Conservation (phyloP, 2,888 invertebrate genomes). For the Galerucella pusilla region DNA sequence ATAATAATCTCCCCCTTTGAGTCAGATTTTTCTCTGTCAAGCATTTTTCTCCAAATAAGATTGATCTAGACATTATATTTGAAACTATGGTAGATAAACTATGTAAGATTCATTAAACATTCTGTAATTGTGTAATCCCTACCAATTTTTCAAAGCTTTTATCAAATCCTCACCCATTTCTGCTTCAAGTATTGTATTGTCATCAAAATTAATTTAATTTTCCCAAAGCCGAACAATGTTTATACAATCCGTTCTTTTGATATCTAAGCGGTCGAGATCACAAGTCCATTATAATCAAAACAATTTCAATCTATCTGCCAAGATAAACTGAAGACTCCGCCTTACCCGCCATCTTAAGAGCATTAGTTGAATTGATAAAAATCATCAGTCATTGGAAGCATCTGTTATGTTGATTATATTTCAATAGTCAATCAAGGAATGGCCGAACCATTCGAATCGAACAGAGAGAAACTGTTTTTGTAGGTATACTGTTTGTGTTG, state of each 20-base stretch:
- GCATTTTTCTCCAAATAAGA: too few species aligned
- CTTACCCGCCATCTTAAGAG: constrained; percentile 58
- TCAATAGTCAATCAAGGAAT: constrained; percentile 58
- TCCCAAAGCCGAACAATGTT: background rate
- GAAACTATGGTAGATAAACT: too few species aligned
- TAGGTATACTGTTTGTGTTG: constrained; percentile 21
- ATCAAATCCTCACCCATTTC: background rate
- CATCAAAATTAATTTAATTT: constrained; percentile 6
- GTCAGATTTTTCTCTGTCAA: too few species aligned
- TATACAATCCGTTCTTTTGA: constrained; percentile 8
- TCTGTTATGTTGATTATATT: constrained; percentile 58
- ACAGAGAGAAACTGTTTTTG: constrained; percentile 31
- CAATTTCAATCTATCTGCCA: constrained; percentile 19
- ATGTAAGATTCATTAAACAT: too few species aligned
- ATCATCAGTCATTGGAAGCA: constrained; percentile 62
- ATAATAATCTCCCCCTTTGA: too few species aligned
- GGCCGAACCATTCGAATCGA: constrained; percentile 41
- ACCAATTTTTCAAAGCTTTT: background rate
- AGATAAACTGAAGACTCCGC: constrained; percentile 47
- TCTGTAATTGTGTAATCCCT: too few species aligned
- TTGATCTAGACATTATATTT: too few species aligned
- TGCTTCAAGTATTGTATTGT: background rate
- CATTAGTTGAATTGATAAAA: constrained; percentile 62
- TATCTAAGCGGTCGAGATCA: constrained; percentile 6
- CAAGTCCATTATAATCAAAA: constrained; percentile 20